Evolutionary conservation across 2,888 invertebrate genomes (phyloP).

Genomic region (Pyrrhopygopsis socrates): DNA sequence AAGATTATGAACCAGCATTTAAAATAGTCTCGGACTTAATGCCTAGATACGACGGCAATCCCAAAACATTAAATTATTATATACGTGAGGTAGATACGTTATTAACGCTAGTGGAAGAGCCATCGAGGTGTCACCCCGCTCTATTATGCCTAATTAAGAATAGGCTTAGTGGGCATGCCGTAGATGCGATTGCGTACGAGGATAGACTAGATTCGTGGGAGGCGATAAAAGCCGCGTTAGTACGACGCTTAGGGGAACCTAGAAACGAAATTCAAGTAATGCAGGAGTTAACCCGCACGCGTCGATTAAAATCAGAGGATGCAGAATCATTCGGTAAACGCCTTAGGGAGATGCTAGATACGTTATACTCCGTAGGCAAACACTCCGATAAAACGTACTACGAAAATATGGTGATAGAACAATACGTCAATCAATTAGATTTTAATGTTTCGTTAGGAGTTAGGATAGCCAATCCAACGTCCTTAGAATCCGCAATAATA

Average conservation of each 20-base stretch:
- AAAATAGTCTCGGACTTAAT: constrained; percentile 6
- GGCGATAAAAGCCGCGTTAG: not conserved
- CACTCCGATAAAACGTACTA: constrained; percentile 15
- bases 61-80: constrained; percentile 9
- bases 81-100: constrained; percentile 1
- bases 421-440: constrained; percentile 18
- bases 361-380: constrained; percentile 12
- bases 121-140: not conserved
- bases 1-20: constrained; percentile 12
- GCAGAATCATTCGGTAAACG: constrained; percentile 19
- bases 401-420: constrained; percentile 19
- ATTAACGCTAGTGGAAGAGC: not conserved
- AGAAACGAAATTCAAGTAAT: constrained; percentile 46
- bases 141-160: constrained; percentile 26
- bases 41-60: constrained; percentile 20
- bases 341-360: constrained; percentile 18
- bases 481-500: constrained; percentile 21
- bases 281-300: constrained; percentile 43
- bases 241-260: constrained; percentile 35
- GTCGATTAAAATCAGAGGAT: constrained; percentile 34
- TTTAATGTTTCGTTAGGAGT: constrained; percentile 34
- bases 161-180: constrained; percentile 51
- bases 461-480: constrained; percentile 15
- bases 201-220: constrained; percentile 29
- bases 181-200: constrained; percentile 50